Base-by-base conservation (phyloP, 2,797 vertebrate species). In the Sebastes trivittatus region DNA sequence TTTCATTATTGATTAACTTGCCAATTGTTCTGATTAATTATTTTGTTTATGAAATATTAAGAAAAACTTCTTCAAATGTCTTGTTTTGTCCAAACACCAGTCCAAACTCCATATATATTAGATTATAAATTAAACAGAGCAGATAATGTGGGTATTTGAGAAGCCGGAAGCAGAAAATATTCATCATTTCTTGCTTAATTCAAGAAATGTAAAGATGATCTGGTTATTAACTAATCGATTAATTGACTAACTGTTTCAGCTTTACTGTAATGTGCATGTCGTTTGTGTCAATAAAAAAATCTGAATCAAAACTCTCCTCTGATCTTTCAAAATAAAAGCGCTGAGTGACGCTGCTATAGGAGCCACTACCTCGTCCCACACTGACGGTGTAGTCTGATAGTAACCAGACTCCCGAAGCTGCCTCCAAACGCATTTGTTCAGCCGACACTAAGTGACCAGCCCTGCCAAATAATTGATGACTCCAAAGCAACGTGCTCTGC, bases 401-500 rank as follows among this genome's bases (percentile, higher is more conserved):
- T 59, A 89, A 88, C 77, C 87, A 87, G 87, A 84, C 84, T 34
- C 75, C 77, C 9, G 38, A 42, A 42, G 14, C 38, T 42, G 38
- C 38, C 38, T 42, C 38, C 38, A 42, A 72, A 75, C 4, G 2
- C 69, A 75, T 88, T 87, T 84, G 86, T 78, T 83, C 66, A 20
- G 73, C 63, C 9, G 42, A 77, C 76, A 30, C 68, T 72, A 60
- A 80, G 74, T 30, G 69, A 75, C 54, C 71, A 1, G 1, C 60
- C 2, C 72, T 38, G 80, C 61, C 84, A 68, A 89, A 87, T 89
- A 85, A 89, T 69, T 72, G 70, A 92, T 78, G 75, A 81, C 42
- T 72, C 58, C 61, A 52, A 69, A 74, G 70, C 55, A 75, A 75
- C 62, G 1, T 10, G 61, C 71, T 67, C 54, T 14, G 75, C 68